phyloP scores from a whole-genome alignment of 2,888 invertebrate species.

The Synergus gifuensis region DNA sequence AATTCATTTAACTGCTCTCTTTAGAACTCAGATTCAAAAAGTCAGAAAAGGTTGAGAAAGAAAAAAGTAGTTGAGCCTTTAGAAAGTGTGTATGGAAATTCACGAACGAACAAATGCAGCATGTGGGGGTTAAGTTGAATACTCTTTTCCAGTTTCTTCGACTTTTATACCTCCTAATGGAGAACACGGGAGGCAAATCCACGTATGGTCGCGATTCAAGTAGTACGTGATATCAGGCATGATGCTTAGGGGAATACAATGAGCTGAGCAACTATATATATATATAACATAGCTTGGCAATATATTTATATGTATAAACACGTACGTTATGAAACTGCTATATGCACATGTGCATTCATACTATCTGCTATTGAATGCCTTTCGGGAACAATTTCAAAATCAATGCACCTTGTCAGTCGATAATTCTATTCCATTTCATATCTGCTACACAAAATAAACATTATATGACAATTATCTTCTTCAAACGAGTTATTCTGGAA shows the following conservation, averaged over 20 bases:
- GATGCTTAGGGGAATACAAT: neutral
- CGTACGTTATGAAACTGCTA: neutral
- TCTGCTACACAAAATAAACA: neutral
- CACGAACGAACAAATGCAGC: neutral
- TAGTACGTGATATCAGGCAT: constrained; percentile 24
- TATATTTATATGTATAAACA: neutral
- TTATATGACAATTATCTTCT: too few relatives aligned
- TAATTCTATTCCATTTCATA: neutral
- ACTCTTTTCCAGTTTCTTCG: neutral
- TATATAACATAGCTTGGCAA: too few relatives aligned
- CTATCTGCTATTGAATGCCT: neutral
- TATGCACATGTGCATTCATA: neutral
- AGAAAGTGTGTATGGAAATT: neutral
- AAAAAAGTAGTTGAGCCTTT: neutral
- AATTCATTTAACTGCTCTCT: neutral
- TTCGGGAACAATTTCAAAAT: constrained; percentile 3
- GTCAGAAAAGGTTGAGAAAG: neutral
- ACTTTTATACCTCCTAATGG: neutral
- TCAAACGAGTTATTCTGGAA: too few relatives aligned
- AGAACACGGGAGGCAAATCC: neutral
- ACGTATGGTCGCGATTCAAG: neutral
- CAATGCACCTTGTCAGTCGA: neutral
- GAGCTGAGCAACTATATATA: neutral
- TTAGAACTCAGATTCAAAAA: neutral
- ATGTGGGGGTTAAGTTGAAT: neutral